phyloP scores from a whole-genome alignment of 2,797 vertebrate species.

The Monodelphis domestica region DNA sequence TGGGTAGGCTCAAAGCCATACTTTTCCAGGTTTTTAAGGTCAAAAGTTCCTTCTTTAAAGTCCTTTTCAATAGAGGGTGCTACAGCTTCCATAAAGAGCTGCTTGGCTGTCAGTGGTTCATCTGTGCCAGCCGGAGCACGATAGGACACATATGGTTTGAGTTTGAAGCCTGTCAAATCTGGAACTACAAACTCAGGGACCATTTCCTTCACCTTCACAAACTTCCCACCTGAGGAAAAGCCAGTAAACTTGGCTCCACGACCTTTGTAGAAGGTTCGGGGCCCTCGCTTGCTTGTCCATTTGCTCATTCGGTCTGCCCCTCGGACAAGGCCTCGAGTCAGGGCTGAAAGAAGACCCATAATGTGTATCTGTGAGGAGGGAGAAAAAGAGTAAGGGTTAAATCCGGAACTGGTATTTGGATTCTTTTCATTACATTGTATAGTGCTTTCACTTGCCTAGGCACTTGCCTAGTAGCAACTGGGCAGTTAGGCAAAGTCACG shows the following conservation, averaged over 20 bases:
- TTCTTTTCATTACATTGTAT: not conserved
- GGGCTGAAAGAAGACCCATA: constrained; percentile 92
- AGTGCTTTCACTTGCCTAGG: not conserved
- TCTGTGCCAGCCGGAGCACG: constrained; percentile 85
- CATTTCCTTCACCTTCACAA: constrained; percentile 88
- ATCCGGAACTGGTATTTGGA: not conserved
- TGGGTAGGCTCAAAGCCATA: constrained; percentile 94
- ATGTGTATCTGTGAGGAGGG: not conserved
- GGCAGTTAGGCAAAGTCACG: not conserved
- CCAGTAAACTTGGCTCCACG: constrained; percentile 88
- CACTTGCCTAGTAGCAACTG: not conserved
- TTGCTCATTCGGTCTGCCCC: constrained; percentile 92
- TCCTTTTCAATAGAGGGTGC: constrained; percentile 90
- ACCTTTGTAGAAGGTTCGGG: constrained; percentile 89
- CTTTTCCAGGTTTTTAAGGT: constrained; percentile 87
- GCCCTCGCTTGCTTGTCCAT: constrained; percentile 95
- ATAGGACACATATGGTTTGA: constrained; percentile 95
- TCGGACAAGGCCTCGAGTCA: constrained; percentile 89
- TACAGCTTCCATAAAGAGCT: constrained; percentile 88
- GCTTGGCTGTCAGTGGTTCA: constrained; percentile 86
- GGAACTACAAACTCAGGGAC: constrained; percentile 93
- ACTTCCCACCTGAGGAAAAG: constrained; percentile 86
- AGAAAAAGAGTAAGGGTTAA: not conserved
- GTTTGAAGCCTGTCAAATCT: constrained; percentile 89
- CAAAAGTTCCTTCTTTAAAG: constrained; percentile 87